These are phyloP conservation scores for Drosophila incognita DNA, from an alignment of 2,888 invertebrate species.

Conservation along the genomic window DNA sequence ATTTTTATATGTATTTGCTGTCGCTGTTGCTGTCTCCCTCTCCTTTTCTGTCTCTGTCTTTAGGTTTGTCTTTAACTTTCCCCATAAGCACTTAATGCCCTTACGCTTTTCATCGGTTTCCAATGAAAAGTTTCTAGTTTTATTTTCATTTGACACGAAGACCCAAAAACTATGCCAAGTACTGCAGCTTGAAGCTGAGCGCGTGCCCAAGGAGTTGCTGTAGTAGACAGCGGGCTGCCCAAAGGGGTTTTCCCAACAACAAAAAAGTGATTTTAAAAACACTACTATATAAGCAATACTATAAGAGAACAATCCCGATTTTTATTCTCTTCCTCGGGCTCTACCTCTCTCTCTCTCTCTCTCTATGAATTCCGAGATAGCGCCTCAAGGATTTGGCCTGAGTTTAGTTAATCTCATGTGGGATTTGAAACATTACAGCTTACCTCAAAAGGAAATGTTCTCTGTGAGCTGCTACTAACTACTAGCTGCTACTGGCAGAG, in stretches of 20 bases:
- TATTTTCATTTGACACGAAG: conserved; percentile 43
- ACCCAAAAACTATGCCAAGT: conserved; percentile 46
- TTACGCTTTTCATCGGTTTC: conserved; percentile 19
- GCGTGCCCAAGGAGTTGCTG: conserved; percentile 37
- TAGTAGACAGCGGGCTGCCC: too few relatives aligned
- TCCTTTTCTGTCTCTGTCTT: neutral
- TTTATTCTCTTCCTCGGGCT: neutral
- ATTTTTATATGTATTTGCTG: conserved; percentile 3
- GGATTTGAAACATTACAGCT: conserved; percentile 1
- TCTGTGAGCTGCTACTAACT: neutral
- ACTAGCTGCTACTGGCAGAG: neutral
- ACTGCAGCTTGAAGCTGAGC: conserved; percentile 12
- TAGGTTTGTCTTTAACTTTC: conserved; percentile 1
- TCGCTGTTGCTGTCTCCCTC: neutral
- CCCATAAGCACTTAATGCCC: neutral
- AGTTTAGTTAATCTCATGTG: neutral
- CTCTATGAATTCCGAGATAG: neutral
- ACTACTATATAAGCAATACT: too few relatives aligned
- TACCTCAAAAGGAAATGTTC: conserved; percentile 9
- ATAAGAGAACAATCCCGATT: too few relatives aligned
- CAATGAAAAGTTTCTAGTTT: conserved; percentile 65
- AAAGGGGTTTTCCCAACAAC: neutral
- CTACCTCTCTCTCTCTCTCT: neutral
- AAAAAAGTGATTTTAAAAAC: neutral
- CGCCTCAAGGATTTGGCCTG: neutral